phyloP scores from a whole-genome alignment of 1,140 invertebrate genomes.

The Drosophila lacteicornis region DNA sequence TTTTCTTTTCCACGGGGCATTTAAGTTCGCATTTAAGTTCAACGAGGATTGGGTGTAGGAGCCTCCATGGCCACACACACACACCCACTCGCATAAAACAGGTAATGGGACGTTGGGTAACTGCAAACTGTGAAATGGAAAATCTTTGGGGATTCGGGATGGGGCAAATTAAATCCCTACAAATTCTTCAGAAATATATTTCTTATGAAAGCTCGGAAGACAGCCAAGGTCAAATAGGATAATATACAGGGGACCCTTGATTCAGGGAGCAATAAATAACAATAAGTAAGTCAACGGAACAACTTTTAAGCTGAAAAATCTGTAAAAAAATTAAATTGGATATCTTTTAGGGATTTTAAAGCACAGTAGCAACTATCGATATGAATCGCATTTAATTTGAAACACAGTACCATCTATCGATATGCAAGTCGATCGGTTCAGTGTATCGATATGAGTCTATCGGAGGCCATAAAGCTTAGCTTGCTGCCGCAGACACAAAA shows the following conservation, averaged over 20 bases:
- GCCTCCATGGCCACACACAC: background rate
- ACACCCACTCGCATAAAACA: constrained; percentile 25
- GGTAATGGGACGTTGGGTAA: constrained; percentile 43
- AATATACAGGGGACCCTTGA: background rate
- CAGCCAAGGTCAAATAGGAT: constrained; percentile 24
- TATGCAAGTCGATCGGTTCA: no score
- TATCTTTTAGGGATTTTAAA: no score
- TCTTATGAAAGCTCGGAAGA: background rate
- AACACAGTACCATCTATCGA: no score
- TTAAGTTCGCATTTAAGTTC: constrained; percentile 55
- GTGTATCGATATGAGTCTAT: no score
- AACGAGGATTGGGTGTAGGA: constrained; percentile 17
- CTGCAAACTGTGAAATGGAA: constrained; percentile 74
- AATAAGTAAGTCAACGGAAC: no score
- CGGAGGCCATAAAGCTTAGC: no score
- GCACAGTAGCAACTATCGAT: no score
- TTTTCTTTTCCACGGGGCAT: constrained; percentile 62
- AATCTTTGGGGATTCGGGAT: background rate
- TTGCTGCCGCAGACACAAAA: no score
- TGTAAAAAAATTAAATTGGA: no score
- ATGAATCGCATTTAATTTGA: no score
- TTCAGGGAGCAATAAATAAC: background rate
- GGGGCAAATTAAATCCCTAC: background rate
- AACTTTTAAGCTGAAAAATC: no score
- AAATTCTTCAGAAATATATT: constrained; percentile 1